Base-by-base conservation (phyloP, 2,113 vertebrate species). In the Amia ocellicauda region DNA sequence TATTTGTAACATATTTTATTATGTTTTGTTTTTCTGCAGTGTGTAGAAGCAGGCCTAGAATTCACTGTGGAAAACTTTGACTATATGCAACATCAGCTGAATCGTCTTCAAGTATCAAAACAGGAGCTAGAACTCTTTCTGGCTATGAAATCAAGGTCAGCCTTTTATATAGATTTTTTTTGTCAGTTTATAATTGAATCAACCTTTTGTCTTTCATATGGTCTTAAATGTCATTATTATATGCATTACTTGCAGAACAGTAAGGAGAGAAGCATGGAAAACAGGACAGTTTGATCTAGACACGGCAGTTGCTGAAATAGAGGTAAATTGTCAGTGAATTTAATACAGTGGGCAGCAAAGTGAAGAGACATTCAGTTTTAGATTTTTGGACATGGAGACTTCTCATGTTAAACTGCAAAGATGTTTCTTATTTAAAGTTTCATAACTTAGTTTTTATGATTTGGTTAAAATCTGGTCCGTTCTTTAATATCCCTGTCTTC, bases 41-140 rank as follows among this genome's bases (percentile, higher is more conserved):
- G 94, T 60, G 50, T 84, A 49, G 84, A 85, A 57, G 83, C 79
- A 51, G 94, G 94, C 20, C 81, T 94, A 60, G 75, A 80, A 40
- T 82, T 93, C 74, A 84, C 81, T 49, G 66, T 78, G 73, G 88
- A 90, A 42, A 85, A 91, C 69, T 84, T 93, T 36, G 85, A 91
- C 60, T 69, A 53, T 74, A 78, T 97, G 52, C 66, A 87, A 82
- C 84, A 82, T 51, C 79, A 87, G 19, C 86, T 95, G 42, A 80
- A 85, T 26, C 78, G 88, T 60, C 54, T 93, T 60, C 81, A 88
- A 54, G 75, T 78, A 9, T 71, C 88, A 20, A 63, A 56, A 68
- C 71, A 81, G 56, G 83, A 90, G 74, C 80, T 89, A 47, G 67
- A 73, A 58, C 41, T 59, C 47, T 70, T 91, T 74, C 19, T 76